Percentiles rank a stretch among this genome's conserved stretches.
Evolutionary conservation across 2,797 vertebrate species (phyloP).

Genomic region (Momotus momota): DNA sequence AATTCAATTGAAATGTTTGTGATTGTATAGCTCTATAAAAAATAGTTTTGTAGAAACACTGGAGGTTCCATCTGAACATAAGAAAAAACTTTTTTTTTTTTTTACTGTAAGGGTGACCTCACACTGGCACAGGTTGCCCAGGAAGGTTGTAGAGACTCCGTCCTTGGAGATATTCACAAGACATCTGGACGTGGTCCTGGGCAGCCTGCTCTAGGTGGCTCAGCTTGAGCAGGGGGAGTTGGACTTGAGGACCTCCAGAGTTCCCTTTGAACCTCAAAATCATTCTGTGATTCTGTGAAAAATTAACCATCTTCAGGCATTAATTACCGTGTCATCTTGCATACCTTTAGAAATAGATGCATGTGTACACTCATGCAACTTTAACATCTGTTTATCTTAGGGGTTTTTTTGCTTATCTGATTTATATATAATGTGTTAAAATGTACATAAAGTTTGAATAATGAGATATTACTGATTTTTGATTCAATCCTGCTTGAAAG

Average conservation of each 20-base stretch:
- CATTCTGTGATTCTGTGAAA: constrained; percentile 53
- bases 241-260: constrained; percentile 12
- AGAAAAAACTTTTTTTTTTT: not conserved
- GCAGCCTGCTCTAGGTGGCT: not conserved
- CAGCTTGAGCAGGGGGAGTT: not conserved
- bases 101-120: not conserved
- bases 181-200: not conserved
- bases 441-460: constrained; percentile 3
- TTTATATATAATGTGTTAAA: constrained; percentile 23
- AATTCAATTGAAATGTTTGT: constrained; percentile 15
- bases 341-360: constrained; percentile 50
- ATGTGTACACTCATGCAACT: constrained; percentile 27
- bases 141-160: not conserved
- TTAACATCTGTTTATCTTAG: constrained; percentile 23
- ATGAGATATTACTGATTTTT: not conserved
- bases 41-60: constrained; percentile 23
- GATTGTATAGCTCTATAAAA: constrained; percentile 35
- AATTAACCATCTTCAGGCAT: constrained; percentile 9
- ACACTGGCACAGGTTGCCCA: not conserved
- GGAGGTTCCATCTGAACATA: constrained; percentile 22
- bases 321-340: constrained; percentile 30
- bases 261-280: constrained; percentile 7
- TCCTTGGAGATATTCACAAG: constrained; percentile 5
- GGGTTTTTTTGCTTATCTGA: constrained; percentile 20
- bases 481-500: constrained; percentile 6